These are phyloP conservation scores for Progne subis DNA, from an alignment of 2,113 vertebrate genomes.

Conservation along the genomic window DNA sequence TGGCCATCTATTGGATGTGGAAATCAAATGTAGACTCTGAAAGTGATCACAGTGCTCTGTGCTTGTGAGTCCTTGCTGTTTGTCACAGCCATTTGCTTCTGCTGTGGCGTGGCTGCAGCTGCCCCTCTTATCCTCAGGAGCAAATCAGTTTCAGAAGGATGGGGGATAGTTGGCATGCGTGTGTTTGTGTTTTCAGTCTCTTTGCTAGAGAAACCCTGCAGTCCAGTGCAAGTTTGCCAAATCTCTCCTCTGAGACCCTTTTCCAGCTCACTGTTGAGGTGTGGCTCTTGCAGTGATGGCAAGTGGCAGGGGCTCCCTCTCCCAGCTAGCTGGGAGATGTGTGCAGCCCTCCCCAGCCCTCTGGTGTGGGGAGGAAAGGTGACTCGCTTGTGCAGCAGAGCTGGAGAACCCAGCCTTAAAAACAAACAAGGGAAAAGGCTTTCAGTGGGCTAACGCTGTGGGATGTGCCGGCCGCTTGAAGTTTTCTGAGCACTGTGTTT, in stretches of 20 bases:
- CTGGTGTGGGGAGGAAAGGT: fast-evolving
- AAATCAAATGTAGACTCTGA: background rate
- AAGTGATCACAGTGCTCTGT: background rate
- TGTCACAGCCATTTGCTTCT: background rate
- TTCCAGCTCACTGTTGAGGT: background rate
- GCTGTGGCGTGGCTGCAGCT: background rate
- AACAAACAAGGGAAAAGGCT: background rate
- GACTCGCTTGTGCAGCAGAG: background rate
- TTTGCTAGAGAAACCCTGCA: background rate
- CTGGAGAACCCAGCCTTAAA: background rate
- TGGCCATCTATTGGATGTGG: background rate
- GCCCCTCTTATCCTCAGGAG: background rate
- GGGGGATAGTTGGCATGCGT: fast-evolving
- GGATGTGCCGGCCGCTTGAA: background rate
- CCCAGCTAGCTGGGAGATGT: background rate
- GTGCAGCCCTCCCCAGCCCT: background rate
- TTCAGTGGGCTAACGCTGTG: background rate
- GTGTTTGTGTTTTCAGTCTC: background rate
- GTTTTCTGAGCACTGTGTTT: fast-evolving
- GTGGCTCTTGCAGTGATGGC: background rate
- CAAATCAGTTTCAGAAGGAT: background rate
- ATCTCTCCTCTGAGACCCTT: background rate
- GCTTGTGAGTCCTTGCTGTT: background rate
- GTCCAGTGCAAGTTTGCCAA: background rate
- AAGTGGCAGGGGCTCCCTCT: background rate